Base-by-base conservation (phyloP, 2,888 invertebrate species). In the Drosophila subquinaria region DNA sequence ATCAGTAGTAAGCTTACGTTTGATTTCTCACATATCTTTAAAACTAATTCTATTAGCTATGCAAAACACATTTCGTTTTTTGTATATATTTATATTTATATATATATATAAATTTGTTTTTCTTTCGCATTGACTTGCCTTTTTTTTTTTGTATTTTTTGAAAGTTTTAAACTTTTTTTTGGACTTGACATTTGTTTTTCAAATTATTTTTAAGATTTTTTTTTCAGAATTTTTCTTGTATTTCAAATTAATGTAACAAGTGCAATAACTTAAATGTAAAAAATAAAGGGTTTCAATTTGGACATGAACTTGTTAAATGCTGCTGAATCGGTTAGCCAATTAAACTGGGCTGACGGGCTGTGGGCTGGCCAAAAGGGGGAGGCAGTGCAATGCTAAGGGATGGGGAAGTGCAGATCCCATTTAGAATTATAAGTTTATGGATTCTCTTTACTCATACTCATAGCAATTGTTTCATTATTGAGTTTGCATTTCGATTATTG, bases 1-100 rank as follows among this genome's bases (percentile, higher is more conserved):
- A 84, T 84, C 85, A 81, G 69, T 84, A 84, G 82, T 84, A 88
- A 84, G 84, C 84, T 84, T 84, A 84, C 69, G 81, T 87, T 84
- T 87, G 84, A 84, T 87, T 84, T 84, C 88, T 84, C 84, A 84
- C 84, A 82, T 85, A 76, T 79, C 33, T 64, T 69, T 84, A 82
- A 70, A 60, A 70, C 73, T 87, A 84, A 66, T 59, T 80, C 81
- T 84, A 87, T 70, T 72, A 82, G 82, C 88, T 84, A 87, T 71
- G 85, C 85, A 82, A 82, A 83, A 83, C 82, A 83, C 84, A 79
- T 81, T 85, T 82, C 65, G 72, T 79, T 76, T 79, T 76, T 74
- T 75, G 45, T 81, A 63, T 55, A 35, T 69, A 55, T 73, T 40
- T 82, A 65, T 55, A 56, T 72, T 76, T 81, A 50, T 69, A 53